A percentile compares a stretch with the other conserved stretches of the same genome.
Conservation (phyloP, 1,140 invertebrate genomes). For the Trialeurodes vaporariorum region DNA sequence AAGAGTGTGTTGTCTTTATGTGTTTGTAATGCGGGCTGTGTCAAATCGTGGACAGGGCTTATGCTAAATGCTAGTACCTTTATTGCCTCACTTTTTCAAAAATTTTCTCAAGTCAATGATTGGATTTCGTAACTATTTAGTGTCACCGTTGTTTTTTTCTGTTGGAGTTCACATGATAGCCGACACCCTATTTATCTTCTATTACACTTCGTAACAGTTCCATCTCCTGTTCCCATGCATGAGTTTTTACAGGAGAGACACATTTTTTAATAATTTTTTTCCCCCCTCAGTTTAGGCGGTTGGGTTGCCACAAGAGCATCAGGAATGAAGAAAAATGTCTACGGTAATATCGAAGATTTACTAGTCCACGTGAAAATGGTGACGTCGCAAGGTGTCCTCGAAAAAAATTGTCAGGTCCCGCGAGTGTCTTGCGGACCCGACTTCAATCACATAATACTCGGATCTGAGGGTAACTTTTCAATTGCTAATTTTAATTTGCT, state of each 20-base stretch:
- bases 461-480: constrained; percentile 69
- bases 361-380: constrained; percentile 83
- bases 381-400: constrained; percentile 69
- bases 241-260: too few species aligned
- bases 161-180: too few species aligned
- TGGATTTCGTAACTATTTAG: too few species aligned
- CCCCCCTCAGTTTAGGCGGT: constrained; percentile 69
- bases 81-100: too few species aligned
- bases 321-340: constrained; percentile 99
- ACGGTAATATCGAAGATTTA: constrained; percentile 95
- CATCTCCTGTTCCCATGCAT: not conserved
- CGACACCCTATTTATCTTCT: not conserved
- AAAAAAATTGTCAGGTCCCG: constrained; percentile 73
- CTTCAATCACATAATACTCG: constrained; percentile 90
- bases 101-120: too few species aligned
- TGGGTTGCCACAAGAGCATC: constrained; percentile 97
- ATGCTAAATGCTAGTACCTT: too few species aligned
- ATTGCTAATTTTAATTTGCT: too few species aligned
- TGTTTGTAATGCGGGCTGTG: too few species aligned
- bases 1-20: too few species aligned
- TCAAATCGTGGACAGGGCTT: too few species aligned
- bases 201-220: not conserved
- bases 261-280: too few species aligned
- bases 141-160: too few species aligned
- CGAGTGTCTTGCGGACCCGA: constrained; percentile 88